Conservation (phyloP, 2,888 invertebrate species). For the Lochmaea capreae region DNA sequence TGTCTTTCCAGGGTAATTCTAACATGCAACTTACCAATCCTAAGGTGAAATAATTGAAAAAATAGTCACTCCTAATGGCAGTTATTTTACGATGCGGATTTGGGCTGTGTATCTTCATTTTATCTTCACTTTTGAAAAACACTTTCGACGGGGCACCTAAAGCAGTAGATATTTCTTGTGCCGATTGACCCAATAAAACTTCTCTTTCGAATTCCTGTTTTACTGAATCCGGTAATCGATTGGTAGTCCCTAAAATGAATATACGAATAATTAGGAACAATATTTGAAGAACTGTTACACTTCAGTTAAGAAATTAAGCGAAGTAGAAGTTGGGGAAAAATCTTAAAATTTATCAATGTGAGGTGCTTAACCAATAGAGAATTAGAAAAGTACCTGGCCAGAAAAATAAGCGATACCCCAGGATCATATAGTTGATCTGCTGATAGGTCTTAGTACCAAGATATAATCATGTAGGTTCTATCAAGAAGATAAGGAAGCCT, state of each 20-base stretch:
- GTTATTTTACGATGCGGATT: constrained; percentile 83
- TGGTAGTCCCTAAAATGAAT: constrained; percentile 66
- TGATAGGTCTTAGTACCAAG: too few species aligned
- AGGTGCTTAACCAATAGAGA: too few species aligned
- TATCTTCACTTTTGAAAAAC: constrained; percentile 98
- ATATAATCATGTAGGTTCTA: too few species aligned
- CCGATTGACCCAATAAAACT: constrained; percentile 86
- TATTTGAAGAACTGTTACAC: too few species aligned
- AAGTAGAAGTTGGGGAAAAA: too few species aligned
- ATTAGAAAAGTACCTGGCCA: too few species aligned
- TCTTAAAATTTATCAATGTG: too few species aligned
- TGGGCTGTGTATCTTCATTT: constrained; percentile 97
- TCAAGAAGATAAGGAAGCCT: too few species aligned
- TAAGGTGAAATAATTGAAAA: constrained; percentile 97
- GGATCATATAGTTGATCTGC: too few species aligned
- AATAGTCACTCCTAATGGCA: constrained; percentile 91
- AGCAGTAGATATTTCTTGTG: constrained; percentile 88
- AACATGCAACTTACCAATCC: constrained; percentile 79
- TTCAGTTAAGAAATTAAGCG: too few species aligned
- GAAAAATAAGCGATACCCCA: too few species aligned
- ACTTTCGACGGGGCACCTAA: constrained; percentile 92
- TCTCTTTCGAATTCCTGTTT: constrained; percentile 74
- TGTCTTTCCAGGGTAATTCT: too few species aligned
- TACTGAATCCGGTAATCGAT: constrained; percentile 73
- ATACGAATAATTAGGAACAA: not conserved